phyloP scores from a whole-genome alignment of 2,113 vertebrate genomes.

The Colius striatus region DNA sequence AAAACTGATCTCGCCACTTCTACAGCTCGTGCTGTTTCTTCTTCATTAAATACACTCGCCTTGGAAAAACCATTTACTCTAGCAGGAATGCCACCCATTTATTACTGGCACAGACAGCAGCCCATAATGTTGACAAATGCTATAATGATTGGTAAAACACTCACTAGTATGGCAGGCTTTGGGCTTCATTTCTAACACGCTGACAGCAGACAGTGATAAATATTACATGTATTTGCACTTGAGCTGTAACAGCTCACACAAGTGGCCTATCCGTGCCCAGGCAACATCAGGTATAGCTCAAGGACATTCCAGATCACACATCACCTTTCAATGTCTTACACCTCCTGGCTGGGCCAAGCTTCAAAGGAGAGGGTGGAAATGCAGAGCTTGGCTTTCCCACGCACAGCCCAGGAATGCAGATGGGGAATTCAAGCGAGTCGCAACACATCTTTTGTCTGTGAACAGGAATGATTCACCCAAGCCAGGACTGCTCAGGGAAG shows the following conservation, averaged over 20 bases:
- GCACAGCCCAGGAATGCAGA: not conserved
- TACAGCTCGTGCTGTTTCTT: not conserved
- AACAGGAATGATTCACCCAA: not conserved
- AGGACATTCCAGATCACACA: not conserved
- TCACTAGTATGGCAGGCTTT: conserved; percentile 31
- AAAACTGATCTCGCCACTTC: not conserved
- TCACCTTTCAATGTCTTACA: not conserved
- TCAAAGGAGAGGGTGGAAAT: not conserved
- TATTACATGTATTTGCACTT: conserved; percentile 14
- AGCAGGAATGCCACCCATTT: not conserved
- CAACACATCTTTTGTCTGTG: not conserved
- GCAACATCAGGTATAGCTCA: not conserved
- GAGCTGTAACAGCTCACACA: not conserved
- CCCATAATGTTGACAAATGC: conserved; percentile 62
- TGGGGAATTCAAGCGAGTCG: not conserved
- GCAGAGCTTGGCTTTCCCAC: not conserved
- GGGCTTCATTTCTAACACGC: conserved; percentile 27
- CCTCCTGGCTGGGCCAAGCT: not conserved
- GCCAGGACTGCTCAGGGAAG: not conserved
- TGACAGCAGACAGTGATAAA: conserved; percentile 13
- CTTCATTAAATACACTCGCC: conserved; percentile 49
- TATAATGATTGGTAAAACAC: conserved; percentile 49
- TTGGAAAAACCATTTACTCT: conserved; percentile 34
- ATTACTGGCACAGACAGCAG: conserved; percentile 43
- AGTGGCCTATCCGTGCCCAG: not conserved